Percentiles rank a stretch among this genome's conserved stretches.
Conservation (phyloP, 2,797 vertebrate species). For the Scomberomorus guttatus region DNA sequence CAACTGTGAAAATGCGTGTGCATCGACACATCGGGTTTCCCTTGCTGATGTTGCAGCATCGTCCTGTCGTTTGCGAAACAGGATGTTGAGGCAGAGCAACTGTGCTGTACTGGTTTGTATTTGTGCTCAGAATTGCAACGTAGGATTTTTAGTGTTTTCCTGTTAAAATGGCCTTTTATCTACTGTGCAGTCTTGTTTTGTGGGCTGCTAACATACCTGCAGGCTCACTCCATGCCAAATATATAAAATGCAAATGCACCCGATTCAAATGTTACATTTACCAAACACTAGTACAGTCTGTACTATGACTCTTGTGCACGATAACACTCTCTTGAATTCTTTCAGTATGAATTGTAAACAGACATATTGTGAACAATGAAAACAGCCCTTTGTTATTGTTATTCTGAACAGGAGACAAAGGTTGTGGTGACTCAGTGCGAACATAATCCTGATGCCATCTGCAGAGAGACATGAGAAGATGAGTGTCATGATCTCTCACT, state of each 20-base stretch:
- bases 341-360: not conserved
- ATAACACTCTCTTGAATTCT: not conserved
- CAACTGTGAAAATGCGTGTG: constrained; percentile 47
- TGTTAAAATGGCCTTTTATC: not conserved
- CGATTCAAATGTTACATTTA: not conserved
- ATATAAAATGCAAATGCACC: not conserved
- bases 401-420: constrained; percentile 34
- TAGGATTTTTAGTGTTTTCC: not conserved
- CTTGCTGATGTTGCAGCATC: constrained; percentile 73
- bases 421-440: constrained; percentile 14
- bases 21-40: constrained; percentile 59
- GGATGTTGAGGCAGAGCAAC: constrained; percentile 73
- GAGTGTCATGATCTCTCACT: constrained; percentile 45
- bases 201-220: too few relatives aligned
- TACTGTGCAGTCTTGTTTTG: not conserved
- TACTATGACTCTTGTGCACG: not conserved
- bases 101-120: constrained; percentile 4
- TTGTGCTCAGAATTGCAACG: constrained; percentile 1
- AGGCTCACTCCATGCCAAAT: not conserved
- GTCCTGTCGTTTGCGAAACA: constrained; percentile 74
- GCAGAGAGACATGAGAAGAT: constrained; percentile 42
- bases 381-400: constrained; percentile 26
- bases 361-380: not conserved
- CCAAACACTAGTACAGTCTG: not conserved
- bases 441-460: constrained; percentile 54